A percentile compares a stretch with the other conserved stretches of the same genome.
Conservation (phyloP, 2,888 invertebrate genomes). For the Ichneumon xanthorius region DNA sequence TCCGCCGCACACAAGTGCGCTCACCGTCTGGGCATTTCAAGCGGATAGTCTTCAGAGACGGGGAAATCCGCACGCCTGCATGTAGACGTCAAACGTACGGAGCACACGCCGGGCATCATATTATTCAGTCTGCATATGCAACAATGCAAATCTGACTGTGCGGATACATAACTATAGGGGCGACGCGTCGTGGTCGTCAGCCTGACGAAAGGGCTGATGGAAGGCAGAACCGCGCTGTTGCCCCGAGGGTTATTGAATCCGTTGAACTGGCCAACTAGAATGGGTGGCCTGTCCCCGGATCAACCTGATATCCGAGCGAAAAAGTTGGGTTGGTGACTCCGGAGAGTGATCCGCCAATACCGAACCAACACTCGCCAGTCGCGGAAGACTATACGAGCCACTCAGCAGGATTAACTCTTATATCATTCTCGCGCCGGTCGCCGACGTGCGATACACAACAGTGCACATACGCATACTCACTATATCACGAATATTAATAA, state of each 20-base stretch:
- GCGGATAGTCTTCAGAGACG: constrained; percentile 25
- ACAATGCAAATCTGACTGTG: constrained; percentile 59
- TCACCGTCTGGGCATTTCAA: constrained; percentile 37
- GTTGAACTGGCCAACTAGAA: neutral
- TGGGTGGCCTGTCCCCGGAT: neutral
- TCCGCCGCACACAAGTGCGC: neutral
- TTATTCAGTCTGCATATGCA: constrained; percentile 68
- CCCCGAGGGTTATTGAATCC: constrained; percentile 12
- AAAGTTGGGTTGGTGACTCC: constrained; percentile 20
- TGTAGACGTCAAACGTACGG: constrained; percentile 54
- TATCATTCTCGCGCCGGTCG: constrained; percentile 60
- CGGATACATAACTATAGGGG: constrained; percentile 8
- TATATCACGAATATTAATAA: constrained; percentile 68
- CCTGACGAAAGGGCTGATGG: constrained; percentile 23
- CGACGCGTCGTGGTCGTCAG: constrained; percentile 21
- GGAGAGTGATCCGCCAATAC: neutral
- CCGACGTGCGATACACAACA: constrained; percentile 3
- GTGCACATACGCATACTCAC: constrained; percentile 28
- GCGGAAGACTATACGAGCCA: constrained; percentile 40
- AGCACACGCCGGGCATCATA: constrained; percentile 36
- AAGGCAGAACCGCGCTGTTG: constrained; percentile 7
- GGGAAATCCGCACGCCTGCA: constrained; percentile 37
- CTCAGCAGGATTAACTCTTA: constrained; percentile 69
- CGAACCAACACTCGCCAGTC: neutral
- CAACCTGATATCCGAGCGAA: constrained; percentile 24